Percentiles rank a stretch among this genome's conserved stretches.
Evolutionary conservation across 2,113 vertebrate genomes (phyloP).

Genomic region (Podarcis muralis): DNA sequence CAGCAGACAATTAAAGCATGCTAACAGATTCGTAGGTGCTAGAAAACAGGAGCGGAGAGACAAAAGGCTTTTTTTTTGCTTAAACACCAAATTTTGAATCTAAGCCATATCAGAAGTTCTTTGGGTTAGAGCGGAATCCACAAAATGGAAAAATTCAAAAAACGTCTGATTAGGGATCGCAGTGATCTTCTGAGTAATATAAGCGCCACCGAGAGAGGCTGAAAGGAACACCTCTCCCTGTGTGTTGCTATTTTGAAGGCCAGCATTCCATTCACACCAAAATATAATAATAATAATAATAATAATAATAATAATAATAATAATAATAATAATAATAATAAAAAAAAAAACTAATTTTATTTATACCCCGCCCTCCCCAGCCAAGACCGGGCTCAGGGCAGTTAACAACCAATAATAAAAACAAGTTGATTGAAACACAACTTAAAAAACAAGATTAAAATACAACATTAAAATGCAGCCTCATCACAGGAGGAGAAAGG

Average conservation of each 20-base stretch:
- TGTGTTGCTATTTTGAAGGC: neutral
- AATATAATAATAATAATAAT: too few relatives aligned
- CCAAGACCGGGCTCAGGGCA: too few relatives aligned
- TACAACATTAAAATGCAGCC: too few relatives aligned
- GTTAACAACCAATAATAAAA: too few relatives aligned
- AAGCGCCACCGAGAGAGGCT: neutral
- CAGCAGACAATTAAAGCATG: neutral
- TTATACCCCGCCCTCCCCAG: too few relatives aligned
- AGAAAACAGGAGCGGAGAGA: neutral
- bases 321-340: too few relatives aligned
- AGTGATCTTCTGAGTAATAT: neutral
- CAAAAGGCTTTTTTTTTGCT: neutral
- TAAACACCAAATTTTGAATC: neutral
- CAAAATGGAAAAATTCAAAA: neutral
- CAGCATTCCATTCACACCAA: neutral
- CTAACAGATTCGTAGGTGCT: neutral
- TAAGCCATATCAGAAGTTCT: neutral
- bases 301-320: too few relatives aligned
- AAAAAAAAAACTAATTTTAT: too few relatives aligned
- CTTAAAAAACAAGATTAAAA: too few relatives aligned
- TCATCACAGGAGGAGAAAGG: too few relatives aligned
- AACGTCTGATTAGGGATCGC: neutral
- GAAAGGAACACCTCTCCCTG: neutral
- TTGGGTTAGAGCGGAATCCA: neutral
- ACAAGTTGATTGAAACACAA: too few relatives aligned